Evolutionary conservation across 1,140 invertebrate genomes (phyloP), one percentile per base, ranked within the genome.

Genomic region (Heliconius hewitsoni): DNA sequence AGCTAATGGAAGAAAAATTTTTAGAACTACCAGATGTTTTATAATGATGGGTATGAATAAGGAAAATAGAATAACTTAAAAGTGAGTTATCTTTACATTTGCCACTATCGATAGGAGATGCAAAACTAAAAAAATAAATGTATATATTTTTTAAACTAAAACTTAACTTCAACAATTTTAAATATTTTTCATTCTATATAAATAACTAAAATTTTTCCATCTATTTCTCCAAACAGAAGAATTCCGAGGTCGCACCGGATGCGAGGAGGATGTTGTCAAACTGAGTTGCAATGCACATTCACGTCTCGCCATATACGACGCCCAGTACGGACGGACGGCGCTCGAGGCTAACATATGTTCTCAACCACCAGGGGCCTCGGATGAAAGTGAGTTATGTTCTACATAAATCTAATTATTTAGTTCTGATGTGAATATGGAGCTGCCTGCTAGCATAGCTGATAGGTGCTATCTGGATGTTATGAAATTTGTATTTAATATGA

Each of bases 291-390:
- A 97, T 89, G 96, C 97, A 3, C 96, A 97, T 84, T 96, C 96
- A 2, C 96, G 98, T 82, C 96, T 99, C 18, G 98, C 97, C 8
- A 97, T 99, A 71, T 98, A 97, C 90, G 98, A 97, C 71, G 98
- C 98, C 5, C 97, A 97, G 83, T 99, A 97, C 89, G 98, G 98
- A 3, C 95, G 98, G 72, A 98, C 97, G 0, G 96, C 97, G 82
- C 97, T 97, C 85, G 98, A 98, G 87, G 97, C 97, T 72, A 95
- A 97, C 55, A 96, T 97, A 81, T 99, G 98, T 93, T 97, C 97
- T 3, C 97, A 98, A 87, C 96, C 97, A 0, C 96, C 96, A 82
- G 97, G 97, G 19, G 96, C 98, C 18, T 95, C 96, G 16, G 97
- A 98, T 93, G 97, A 98, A 95, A 97, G 98, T 98, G 95, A 96